phyloP scores from a whole-genome alignment of 2,797 vertebrate genomes.

The Paedocypris micromegethes region DNA sequence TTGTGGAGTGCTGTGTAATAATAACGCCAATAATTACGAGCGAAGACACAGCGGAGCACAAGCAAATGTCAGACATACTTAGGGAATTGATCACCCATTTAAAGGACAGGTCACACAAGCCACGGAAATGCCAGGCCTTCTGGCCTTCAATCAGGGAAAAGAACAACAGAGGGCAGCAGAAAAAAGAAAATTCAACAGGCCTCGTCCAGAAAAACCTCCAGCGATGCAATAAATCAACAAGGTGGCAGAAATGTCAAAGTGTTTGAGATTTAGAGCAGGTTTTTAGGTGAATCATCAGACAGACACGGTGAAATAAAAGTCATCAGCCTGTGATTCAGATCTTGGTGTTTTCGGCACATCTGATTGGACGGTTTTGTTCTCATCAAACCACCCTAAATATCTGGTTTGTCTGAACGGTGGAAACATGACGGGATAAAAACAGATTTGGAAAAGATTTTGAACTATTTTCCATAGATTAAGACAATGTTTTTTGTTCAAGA shows the following conservation, averaged over 20 bases:
- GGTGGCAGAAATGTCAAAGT: conserved; percentile 36
- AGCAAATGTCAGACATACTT: conserved; percentile 49
- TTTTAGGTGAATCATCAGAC: too few relatives aligned
- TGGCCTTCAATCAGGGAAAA: conserved; percentile 36
- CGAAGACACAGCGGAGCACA: conserved; percentile 46
- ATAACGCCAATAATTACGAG: conserved; percentile 43
- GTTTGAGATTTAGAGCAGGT: conserved; percentile 29
- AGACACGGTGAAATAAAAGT: neutral
- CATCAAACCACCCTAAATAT: conserved; percentile 29
- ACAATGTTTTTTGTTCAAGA: too few relatives aligned
- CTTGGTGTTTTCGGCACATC: conserved; percentile 12
- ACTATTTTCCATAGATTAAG: too few relatives aligned
- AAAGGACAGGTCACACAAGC: conserved; percentile 50
- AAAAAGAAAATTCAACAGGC: conserved; percentile 37
- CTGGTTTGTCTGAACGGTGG: conserved; percentile 17
- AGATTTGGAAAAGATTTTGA: too few relatives aligned
- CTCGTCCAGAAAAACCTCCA: conserved; percentile 41
- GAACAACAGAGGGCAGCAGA: conserved; percentile 34
- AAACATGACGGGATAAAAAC: too few relatives aligned
- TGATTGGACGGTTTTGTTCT: conserved; percentile 20
- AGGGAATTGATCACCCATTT: conserved; percentile 51
- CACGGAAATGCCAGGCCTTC: conserved; percentile 46
- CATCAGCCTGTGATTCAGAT: conserved; percentile 3
- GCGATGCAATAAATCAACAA: conserved; percentile 42
- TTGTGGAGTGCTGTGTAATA: conserved; percentile 35